Conservation (phyloP, 2,888 invertebrate species). For the Tanypteryx hageni region DNA sequence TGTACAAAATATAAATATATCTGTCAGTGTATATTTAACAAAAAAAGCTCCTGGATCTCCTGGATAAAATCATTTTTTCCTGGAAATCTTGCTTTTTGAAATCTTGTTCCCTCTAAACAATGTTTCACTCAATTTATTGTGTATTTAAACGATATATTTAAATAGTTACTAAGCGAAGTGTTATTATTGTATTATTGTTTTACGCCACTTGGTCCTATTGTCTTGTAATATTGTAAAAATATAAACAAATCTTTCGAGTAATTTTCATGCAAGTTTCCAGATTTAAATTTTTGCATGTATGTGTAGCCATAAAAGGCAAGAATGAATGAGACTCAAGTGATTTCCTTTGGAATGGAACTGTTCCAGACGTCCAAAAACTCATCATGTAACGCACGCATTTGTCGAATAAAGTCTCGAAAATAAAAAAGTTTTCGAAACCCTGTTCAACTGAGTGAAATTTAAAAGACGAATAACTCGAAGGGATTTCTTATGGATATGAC, state of each 20-base stretch:
- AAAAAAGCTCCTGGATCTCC: not conserved
- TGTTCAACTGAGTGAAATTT: not conserved
- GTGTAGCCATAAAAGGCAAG: not conserved
- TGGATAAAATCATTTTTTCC: not conserved
- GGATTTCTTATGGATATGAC: slow-evolving; percentile 30
- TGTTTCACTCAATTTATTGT: slow-evolving; percentile 9
- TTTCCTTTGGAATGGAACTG: not conserved
- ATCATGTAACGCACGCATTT: not conserved
- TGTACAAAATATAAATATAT: slow-evolving; percentile 38
- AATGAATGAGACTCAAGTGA: not conserved
- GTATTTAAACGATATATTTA: slow-evolving; percentile 8
- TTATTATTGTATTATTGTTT: slow-evolving; percentile 5
- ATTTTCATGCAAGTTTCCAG: not conserved
- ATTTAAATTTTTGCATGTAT: not conserved
- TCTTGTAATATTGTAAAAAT: slow-evolving; percentile 10
- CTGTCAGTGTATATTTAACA: not conserved
- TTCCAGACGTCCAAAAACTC: not conserved
- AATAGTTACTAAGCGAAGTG: not conserved
- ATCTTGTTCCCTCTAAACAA: slow-evolving; percentile 9
- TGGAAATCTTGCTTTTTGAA: slow-evolving; percentile 25
- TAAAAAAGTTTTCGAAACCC: not conserved
- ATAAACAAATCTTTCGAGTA: not conserved
- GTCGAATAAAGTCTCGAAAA: not conserved
- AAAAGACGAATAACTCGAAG: not conserved
- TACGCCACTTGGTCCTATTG: not conserved